Evolutionary conservation across 2,888 invertebrate species (phyloP).

Genomic region (Drosophila kokeensis): DNA sequence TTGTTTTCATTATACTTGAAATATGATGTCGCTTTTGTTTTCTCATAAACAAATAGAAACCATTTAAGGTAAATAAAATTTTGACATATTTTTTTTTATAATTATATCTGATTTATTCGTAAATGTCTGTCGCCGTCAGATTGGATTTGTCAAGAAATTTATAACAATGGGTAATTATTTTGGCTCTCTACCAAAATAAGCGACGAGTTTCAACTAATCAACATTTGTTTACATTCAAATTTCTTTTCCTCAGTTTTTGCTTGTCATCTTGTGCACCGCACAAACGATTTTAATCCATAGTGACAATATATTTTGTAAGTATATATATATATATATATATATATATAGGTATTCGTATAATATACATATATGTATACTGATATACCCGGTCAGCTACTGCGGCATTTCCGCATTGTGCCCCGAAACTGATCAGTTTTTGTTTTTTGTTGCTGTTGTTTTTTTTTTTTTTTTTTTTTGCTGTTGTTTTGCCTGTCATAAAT

Average conservation of each 20-base stretch:
- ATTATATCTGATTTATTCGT: constrained; percentile 64
- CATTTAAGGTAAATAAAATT: background rate
- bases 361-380: constrained; percentile 6
- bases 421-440: constrained; percentile 24
- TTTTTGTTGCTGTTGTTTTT: background rate
- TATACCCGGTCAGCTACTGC: constrained; percentile 16
- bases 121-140: constrained; percentile 56
- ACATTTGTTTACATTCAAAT: constrained; percentile 49
- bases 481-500: constrained; percentile 64
- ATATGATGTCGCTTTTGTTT: background rate
- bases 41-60: background rate
- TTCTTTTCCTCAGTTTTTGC: constrained; percentile 33
- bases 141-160: constrained; percentile 52
- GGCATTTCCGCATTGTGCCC: constrained; percentile 66
- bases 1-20: background rate
- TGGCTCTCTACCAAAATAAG: constrained; percentile 63
- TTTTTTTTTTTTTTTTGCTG: background rate
- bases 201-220: constrained; percentile 50
- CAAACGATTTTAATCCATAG: constrained; percentile 21
- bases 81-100: constrained; percentile 23
- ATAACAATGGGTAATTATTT: constrained; percentile 60
- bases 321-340: constrained; percentile 13
- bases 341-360: background rate
- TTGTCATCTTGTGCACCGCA: constrained; percentile 31
- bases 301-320: constrained; percentile 10